Base-by-base conservation (phyloP, 2,113 vertebrate species). In the Amblyornis subalaris region DNA sequence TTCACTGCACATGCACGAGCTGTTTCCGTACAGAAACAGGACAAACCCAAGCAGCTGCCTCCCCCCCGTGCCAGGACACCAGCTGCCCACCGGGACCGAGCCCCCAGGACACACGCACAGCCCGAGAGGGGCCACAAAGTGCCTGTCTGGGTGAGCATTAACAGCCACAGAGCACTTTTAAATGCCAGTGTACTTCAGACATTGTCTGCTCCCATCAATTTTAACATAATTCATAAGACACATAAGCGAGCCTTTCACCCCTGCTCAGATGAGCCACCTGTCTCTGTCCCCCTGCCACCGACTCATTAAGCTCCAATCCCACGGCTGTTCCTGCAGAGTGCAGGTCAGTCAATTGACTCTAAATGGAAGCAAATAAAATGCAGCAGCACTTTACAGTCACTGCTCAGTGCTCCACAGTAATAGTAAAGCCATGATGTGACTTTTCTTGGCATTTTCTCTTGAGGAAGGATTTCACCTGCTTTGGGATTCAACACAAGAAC, bases 341-440 rank as follows among this genome's bases (percentile, higher is more conserved):
- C 51, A 70, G 77, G 58, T 58, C 84, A 85, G 29, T 7, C 81
- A 66, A 64, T 16, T n/a, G 81, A n/a, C 77, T 67, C 51, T 35
- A 71, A 91, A 66, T 22, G 47, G 74, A 40, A 87, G 51, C 50
- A 90, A 82, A 90, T 55, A 78, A 73, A 89, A 76, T 4, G 23
- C 51, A 58, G 12, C 69, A 61, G 76, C 70, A 42, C 47, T 83
- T 70, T 3, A 17, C 38, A 73, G 78, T 53, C 77, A 31, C 91
- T n/a, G 75, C 82, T 65, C 62, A 57, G 45, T 29, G 57, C 85
- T 81, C 51, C 33, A 65, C 84, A 62, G 50, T 26, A 54, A 64
- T 1, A 61, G 74, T 9, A 57, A 7, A 55, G 61, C n/a, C 38
- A 3, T 7, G 17, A 44, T 28, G 48, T 10, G 36, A 16, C 51